Evolutionary conservation across 2,113 vertebrate genomes (phyloP), one percentile per base, ranked within the genome.

Genomic region (Bucco capensis): DNA sequence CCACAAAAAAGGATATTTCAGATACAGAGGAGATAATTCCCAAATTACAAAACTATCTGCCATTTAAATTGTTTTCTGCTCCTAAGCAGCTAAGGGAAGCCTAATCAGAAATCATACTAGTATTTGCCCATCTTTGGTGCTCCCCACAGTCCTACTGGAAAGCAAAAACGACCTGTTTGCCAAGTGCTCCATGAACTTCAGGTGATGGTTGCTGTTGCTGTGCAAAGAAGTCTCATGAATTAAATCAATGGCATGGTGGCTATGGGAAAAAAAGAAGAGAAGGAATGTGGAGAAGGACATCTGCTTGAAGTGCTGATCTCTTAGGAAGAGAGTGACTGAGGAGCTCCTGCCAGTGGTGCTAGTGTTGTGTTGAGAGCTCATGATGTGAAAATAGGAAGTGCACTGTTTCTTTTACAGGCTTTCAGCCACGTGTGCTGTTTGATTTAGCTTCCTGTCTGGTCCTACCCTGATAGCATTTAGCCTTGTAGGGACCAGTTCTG

Each of bases 11-110:
- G 24, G 49, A 57, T 91, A 57, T 83, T 91, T 75, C 77, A 80
- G 67, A 57, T 25, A 51, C 21, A 47, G 61, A 46, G 14, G 4
- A 89, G 85, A 42, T 86, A 62, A 89, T 95, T 95, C 83, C 75
- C 85, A 83, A 79, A 86, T 70, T 37, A 83, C 69, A 83, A 66
- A 89, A 83, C 77, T 91, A 75, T 72, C 86, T 88, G 67, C 76
- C 61, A 83, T 79, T 91, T 89, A 61, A 70, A 86, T 91, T 13
- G 72, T 71, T 88, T 58, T 40, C 46, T 69, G 61, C 72, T 60
- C 51, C 66, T 88, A 74, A 86, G 30, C 10, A 0, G 31, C 65
- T 67, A 40, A n/a, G n/a, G 14, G 46, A 19, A 8, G 15, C 3
- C 38, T 71, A 83, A 86, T 78, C 33, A 53, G 61, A 69, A 65